Base-by-base conservation (phyloP, 2,888 invertebrate genomes). In the Steinernema scapterisci region DNA sequence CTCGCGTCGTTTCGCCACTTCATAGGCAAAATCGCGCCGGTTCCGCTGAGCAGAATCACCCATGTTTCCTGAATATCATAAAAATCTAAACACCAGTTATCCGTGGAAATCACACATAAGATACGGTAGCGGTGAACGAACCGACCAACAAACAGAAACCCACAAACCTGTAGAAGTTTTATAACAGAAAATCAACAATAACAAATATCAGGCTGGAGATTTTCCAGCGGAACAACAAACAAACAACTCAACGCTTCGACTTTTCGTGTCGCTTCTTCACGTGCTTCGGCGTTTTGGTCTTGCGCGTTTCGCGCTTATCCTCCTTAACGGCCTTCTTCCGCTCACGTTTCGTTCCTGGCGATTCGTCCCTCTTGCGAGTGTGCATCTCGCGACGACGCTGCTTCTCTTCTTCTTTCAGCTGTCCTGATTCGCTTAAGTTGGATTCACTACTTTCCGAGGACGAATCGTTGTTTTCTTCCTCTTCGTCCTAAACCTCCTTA, bases 301-400 rank as follows among this genome's bases (percentile, higher is more conserved):
- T 93, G 71, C 96, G 91, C 86, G 92, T 94, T 81, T 95, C 95
- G 0, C 95, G 93, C 86, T 94, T 92, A 72, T 92, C 92, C 72
- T 94, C 93, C 89, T 95, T 96, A 0, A 95, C 90, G 0, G 92
- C 92, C 84, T 94, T 93, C 86, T 97, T 97, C 43, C 97, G 91
- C 5, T 92, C 92, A 90, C 86, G 88, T 84, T 88, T 89, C 71
- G 88, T 88, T 63, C 88, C 88, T 1, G 89, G 89, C 0, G 90
- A 89, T 83, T 91, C 90, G 81, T 89, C 87, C 11, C 79, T 76
- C n/a, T 74, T 48, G 11, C 82, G 75, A 6, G 71, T 45, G 71
- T 83, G 74, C 21, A 72, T 54, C 56, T 83, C 79, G 16, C 75
- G 74, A 23, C 48, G 70, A 11, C 75, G 51, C 44, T 73, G 75